phyloP scores from a whole-genome alignment of 2,888 invertebrate genomes.

The Thysanoteuthis rhombus region DNA sequence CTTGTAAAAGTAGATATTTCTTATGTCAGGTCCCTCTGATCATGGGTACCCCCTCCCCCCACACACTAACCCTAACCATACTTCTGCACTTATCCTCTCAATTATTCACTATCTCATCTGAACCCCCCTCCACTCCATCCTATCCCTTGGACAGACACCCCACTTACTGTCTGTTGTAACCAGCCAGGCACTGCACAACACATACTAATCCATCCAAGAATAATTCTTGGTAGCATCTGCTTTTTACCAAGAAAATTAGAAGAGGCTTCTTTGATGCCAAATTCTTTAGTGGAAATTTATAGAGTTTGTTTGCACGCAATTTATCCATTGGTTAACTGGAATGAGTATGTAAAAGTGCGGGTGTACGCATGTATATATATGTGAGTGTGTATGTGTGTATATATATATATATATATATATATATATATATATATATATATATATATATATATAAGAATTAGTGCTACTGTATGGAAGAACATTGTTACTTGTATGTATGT shows the following conservation, averaged over 20 bases:
- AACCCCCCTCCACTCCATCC: background rate
- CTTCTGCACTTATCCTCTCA: too few relatives aligned
- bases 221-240: background rate
- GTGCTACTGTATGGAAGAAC: too few relatives aligned
- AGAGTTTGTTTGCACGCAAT: background rate
- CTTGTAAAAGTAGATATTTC: background rate
- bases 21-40: background rate
- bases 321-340: background rate
- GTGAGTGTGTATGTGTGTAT: too few relatives aligned
- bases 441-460: too few relatives aligned
- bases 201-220: background rate
- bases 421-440: too few relatives aligned
- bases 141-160: background rate
- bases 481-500: too few relatives aligned
- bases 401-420: too few relatives aligned
- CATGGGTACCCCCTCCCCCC: background rate
- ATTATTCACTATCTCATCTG: background rate
- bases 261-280: background rate
- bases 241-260: background rate
- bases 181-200: background rate
- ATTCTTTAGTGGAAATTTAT: background rate
- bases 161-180: background rate
- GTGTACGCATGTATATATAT: background rate
- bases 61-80: too few relatives aligned
- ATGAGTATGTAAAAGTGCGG: background rate